These are phyloP conservation scores for Cyclophora punctaria DNA, from an alignment of 2,888 invertebrate species.

Conservation along the genomic window DNA sequence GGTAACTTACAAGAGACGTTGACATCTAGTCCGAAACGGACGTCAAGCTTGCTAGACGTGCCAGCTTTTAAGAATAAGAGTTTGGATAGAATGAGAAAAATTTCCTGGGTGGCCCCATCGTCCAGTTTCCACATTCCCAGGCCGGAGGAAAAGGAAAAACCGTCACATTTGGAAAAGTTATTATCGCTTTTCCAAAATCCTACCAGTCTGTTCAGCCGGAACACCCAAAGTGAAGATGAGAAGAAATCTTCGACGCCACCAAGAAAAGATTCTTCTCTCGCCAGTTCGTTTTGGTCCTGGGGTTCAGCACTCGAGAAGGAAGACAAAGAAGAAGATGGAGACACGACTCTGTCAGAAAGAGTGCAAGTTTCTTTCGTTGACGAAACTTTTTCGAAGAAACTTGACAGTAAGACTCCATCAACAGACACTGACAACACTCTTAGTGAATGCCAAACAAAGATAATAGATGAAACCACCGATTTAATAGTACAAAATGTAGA, in stretches of 20 bases:
- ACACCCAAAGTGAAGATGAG: constrained; percentile 51
- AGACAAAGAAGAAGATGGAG: constrained; percentile 55
- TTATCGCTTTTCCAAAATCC: constrained; percentile 80
- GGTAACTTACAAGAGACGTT: constrained; percentile 44
- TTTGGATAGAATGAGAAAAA: constrained; percentile 70
- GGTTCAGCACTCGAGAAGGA: constrained; percentile 47
- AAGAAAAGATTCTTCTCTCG: constrained; percentile 57
- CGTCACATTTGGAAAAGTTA: constrained; percentile 78
- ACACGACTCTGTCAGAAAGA: constrained; percentile 63
- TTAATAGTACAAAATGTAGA: constrained; percentile 71
- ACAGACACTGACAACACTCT: constrained; percentile 66
- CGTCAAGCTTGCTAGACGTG: constrained; percentile 60
- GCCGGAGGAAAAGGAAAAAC: constrained; percentile 62
- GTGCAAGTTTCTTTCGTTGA: constrained; percentile 65
- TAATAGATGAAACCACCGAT: constrained; percentile 55
- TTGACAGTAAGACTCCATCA: constrained; percentile 65
- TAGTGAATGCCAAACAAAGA: constrained; percentile 54
- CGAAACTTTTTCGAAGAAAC: constrained; percentile 61
- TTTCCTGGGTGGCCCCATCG: constrained; percentile 76
- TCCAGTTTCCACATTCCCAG: constrained; percentile 55
- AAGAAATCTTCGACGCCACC: constrained; percentile 62
- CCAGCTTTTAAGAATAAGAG: constrained; percentile 60
- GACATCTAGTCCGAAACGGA: constrained; percentile 52
- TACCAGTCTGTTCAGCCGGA: constrained; percentile 74
- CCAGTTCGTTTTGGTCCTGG: constrained; percentile 70